These are phyloP conservation scores for Drosophila mauritiana DNA, from an alignment of 1,140 invertebrate genomes.

Conservation along the genomic window DNA sequence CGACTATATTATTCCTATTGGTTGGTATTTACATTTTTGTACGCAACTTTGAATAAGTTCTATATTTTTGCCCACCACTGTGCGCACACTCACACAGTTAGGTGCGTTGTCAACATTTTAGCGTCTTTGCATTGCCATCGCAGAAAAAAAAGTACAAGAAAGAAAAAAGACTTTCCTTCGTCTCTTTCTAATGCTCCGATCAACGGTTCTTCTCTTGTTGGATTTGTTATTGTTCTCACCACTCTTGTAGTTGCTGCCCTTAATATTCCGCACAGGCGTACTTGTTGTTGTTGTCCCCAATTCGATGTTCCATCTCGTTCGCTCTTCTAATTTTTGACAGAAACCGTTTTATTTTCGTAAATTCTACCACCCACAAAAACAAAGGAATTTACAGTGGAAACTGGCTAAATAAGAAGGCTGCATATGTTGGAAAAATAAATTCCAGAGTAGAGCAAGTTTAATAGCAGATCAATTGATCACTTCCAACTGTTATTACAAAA, in stretches of 20 bases:
- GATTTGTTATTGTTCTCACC: slow-evolving; percentile 28
- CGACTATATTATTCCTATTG: too few relatives aligned
- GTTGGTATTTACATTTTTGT: not conserved
- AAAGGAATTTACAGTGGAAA: slow-evolving; percentile 30
- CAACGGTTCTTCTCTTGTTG: slow-evolving; percentile 37
- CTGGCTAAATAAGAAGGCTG: not conserved
- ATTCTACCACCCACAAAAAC: slow-evolving; percentile 34
- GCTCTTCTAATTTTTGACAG: slow-evolving; percentile 8
- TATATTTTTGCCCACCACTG: not conserved
- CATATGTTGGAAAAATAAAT: not conserved
- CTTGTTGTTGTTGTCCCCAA: slow-evolving; percentile 12
- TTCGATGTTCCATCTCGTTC: not conserved
- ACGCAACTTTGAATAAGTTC: not conserved
- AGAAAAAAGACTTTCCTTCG: slow-evolving; percentile 4
- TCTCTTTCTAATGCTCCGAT: slow-evolving; percentile 40
- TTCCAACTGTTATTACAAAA: not conserved
- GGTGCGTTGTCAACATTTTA: slow-evolving; percentile 48
- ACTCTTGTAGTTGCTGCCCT: slow-evolving; percentile 24
- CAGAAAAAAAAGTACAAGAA: slow-evolving; percentile 27
- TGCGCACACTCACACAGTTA: slow-evolving; percentile 11
- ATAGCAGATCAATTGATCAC: too few relatives aligned
- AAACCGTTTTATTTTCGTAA: slow-evolving; percentile 34
- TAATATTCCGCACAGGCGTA: slow-evolving; percentile 55
- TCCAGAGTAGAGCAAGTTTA: not conserved
- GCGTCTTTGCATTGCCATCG: slow-evolving; percentile 43